phyloP scores from a whole-genome alignment of 2,888 invertebrate genomes.

The Nephrotoma guestfalica region DNA sequence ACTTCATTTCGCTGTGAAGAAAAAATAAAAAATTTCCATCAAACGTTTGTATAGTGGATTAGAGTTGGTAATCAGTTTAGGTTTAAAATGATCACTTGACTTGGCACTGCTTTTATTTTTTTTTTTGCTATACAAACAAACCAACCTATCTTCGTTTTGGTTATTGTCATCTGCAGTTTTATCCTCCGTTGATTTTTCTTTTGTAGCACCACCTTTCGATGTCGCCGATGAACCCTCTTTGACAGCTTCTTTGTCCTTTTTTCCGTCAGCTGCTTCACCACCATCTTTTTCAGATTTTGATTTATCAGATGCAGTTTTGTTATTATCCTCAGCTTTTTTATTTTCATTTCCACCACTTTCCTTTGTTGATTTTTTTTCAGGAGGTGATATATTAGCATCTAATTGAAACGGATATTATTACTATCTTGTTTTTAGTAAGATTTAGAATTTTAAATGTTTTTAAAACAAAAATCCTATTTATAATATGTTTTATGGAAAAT shows the following conservation, averaged over 20 bases:
- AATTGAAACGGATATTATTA: background rate
- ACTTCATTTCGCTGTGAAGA: slow-evolving; percentile 12
- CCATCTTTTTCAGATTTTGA: background rate
- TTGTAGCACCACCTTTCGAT: slow-evolving; percentile 13
- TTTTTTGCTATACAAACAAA: slow-evolving; percentile 17
- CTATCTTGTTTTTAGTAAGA: background rate
- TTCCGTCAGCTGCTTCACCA: background rate
- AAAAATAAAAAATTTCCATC: slow-evolving; percentile 9
- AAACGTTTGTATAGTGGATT: background rate
- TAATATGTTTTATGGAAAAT: background rate
- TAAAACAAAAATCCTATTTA: background rate
- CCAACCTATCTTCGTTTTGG: slow-evolving; percentile 41
- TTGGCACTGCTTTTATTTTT: background rate
- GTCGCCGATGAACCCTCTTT: slow-evolving; percentile 18
- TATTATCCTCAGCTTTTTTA: background rate
- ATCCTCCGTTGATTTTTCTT: background rate
- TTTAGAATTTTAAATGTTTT: background rate
- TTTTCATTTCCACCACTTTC: background rate
- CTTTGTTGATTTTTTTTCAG: background rate
- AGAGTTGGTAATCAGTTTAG: slow-evolving; percentile 4
- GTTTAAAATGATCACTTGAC: slow-evolving; percentile 1
- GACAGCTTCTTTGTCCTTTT: slow-evolving; percentile 4
- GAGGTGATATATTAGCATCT: background rate
- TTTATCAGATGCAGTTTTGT: background rate
- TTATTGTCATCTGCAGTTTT: slow-evolving; percentile 34